Percentiles rank a stretch among this genome's conserved stretches.
Conservation (phyloP, 30 jellyfish, hydroid and myxozoan genomes). For the Aurelia sp. region DNA sequence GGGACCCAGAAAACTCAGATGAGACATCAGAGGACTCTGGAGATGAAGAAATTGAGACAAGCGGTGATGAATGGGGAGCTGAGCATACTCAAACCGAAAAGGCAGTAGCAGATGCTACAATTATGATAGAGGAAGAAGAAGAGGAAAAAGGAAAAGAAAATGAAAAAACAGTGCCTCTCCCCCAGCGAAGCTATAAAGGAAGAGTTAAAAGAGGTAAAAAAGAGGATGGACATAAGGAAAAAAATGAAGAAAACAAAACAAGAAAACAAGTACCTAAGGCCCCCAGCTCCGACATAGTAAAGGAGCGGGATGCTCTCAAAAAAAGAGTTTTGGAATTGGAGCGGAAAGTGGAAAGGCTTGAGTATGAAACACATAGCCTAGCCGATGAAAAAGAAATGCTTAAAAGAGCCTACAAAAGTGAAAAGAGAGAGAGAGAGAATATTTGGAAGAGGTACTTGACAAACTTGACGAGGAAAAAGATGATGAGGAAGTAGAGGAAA, state of each 20-base stretch:
- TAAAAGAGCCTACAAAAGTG: no score
- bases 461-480: slow-evolving; percentile 19
- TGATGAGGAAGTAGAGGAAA: background rate
- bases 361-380: no score
- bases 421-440: slow-evolving; percentile 15
- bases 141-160: slow-evolving; percentile 7
- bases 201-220: slow-evolving; percentile 19
- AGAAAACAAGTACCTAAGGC: slow-evolving; percentile 8
- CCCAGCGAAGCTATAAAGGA: slow-evolving; percentile 24
- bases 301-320: slow-evolving; percentile 21
- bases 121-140: slow-evolving; percentile 19
- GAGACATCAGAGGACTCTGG: slow-evolving; percentile 18
- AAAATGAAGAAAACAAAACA: slow-evolving; percentile 5
- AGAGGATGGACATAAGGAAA: slow-evolving; percentile 15
- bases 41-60: slow-evolving; percentile 24
- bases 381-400: no score
- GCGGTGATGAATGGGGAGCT: slow-evolving; percentile 13
- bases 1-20: slow-evolving; percentile 34
- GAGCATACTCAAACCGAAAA: slow-evolving; percentile 16
- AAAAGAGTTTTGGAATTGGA: slow-evolving; percentile 17
- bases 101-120: slow-evolving; percentile 23
- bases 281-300: slow-evolving; percentile 10
- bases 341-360: slow-evolving; percentile 31
- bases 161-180: slow-evolving; percentile 21
- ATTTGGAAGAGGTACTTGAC: slow-evolving; percentile 18